Percentiles rank a stretch among this genome's conserved stretches.
phyloP scores from a whole-genome alignment of 2,113 vertebrate species.

The Cynoglossus semilaevis region DNA sequence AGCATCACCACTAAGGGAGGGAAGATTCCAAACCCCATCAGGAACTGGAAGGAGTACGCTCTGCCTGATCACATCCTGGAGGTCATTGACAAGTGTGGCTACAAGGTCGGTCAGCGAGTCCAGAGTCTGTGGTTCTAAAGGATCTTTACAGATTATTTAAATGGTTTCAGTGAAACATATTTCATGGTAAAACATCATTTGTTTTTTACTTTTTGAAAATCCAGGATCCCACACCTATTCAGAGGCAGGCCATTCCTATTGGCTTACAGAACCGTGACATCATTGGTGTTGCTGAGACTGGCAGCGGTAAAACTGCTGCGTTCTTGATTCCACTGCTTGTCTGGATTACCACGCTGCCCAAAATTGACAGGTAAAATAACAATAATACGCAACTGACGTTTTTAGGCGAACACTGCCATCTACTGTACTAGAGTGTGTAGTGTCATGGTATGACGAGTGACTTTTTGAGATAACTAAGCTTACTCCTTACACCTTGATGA shows the following conservation, averaged over 20 bases:
- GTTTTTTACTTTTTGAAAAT: background rate
- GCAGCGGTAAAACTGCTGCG: slow-evolving; percentile 96
- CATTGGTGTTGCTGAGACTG: slow-evolving; percentile 95
- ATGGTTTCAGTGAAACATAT: background rate
- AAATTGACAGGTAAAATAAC: slow-evolving; percentile 86
- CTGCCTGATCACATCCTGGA: slow-evolving; percentile 94
- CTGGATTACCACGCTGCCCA: slow-evolving; percentile 97
- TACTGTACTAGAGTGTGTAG: too few species aligned
- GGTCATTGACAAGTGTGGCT: slow-evolving; percentile 97
- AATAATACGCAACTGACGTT: too few species aligned
- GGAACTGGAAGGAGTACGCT: slow-evolving; percentile 95
- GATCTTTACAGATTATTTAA: too few species aligned
- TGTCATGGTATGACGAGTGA: too few species aligned
- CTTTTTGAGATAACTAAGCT: too few species aligned
- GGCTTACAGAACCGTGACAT: slow-evolving; percentile 98
- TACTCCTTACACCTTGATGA: too few species aligned
- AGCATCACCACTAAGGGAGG: slow-evolving; percentile 99
- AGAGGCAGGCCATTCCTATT: slow-evolving; percentile 98
- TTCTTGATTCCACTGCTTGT: slow-evolving; percentile 96
- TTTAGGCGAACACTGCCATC: too few species aligned
- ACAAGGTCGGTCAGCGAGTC: slow-evolving; percentile 81
- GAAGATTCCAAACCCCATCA: slow-evolving; percentile 97
- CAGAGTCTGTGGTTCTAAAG: too few species aligned
- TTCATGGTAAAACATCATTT: background rate
- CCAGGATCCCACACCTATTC: slow-evolving; percentile 95